A percentile compares a stretch with the other conserved stretches of the same genome.
Conservation (phyloP, 2,113 vertebrate species). For the Tragulus kanchil region DNA sequence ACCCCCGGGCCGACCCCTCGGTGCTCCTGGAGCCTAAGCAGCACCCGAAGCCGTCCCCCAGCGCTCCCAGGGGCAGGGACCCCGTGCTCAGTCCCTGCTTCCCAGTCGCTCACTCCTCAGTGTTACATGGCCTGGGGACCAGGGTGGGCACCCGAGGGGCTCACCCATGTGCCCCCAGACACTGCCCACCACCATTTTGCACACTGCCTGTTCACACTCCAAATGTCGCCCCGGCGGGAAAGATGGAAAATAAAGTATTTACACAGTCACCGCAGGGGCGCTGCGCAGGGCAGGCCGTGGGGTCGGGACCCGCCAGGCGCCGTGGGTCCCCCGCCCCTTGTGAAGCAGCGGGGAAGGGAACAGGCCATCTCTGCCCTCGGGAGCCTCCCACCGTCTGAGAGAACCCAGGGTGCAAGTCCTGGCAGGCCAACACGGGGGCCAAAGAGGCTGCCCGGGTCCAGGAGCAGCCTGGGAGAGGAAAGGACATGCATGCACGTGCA, state of each 20-base stretch:
- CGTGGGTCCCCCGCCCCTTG: background rate
- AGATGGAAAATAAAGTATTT: constrained; percentile 83
- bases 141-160: constrained; percentile 47
- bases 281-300: background rate
- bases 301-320: background rate
- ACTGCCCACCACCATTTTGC: constrained; percentile 81
- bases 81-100: background rate
- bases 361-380: background rate
- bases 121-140: constrained; percentile 69
- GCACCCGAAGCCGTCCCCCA: constrained; percentile 61
- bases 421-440: background rate
- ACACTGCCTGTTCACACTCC: constrained; percentile 83
- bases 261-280: constrained; percentile 17
- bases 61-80: constrained; percentile 39
- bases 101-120: constrained; percentile 50
- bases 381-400: background rate
- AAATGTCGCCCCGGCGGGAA: constrained; percentile 78
- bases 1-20: background rate
- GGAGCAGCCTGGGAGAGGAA: background rate
- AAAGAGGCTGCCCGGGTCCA: background rate
- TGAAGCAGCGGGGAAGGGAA: background rate
- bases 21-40: constrained; percentile 64
- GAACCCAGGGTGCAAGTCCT: background rate
- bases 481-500: background rate
- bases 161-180: constrained; percentile 16